Conservation (phyloP, 2,888 invertebrate species). For the Globia sparganii region DNA sequence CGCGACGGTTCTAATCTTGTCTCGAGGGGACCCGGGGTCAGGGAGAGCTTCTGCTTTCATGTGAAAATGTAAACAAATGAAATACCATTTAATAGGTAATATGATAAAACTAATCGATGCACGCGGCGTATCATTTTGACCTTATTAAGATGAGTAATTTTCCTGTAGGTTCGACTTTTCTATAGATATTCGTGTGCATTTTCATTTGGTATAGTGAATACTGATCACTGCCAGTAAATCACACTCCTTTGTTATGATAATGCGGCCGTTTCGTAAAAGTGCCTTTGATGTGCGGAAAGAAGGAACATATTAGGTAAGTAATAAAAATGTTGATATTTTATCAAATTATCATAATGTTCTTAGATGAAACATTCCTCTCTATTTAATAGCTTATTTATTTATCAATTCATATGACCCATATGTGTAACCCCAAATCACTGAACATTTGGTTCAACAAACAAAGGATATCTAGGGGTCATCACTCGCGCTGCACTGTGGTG, state of each 20-base stretch:
- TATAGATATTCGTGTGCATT: slow-evolving; percentile 7
- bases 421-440: slow-evolving; percentile 50
- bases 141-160: slow-evolving; percentile 73
- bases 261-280: slow-evolving; percentile 21
- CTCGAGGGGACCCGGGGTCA: slow-evolving; percentile 60
- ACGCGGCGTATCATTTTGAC: slow-evolving; percentile 73
- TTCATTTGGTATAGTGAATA: neutral
- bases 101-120: slow-evolving; percentile 75
- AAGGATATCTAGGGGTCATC: slow-evolving; percentile 55
- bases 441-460: slow-evolving; percentile 51
- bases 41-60: slow-evolving; percentile 60
- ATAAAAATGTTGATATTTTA: slow-evolving; percentile 11
- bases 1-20: slow-evolving; percentile 56
- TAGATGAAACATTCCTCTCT: slow-evolving; percentile 31
- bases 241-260: slow-evolving; percentile 12
- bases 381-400: slow-evolving; percentile 50
- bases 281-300: slow-evolving; percentile 1
- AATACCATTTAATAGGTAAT: slow-evolving; percentile 61
- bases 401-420: slow-evolving; percentile 62
- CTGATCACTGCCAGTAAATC: neutral
- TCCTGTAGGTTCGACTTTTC: slow-evolving; percentile 54
- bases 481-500: slow-evolving; percentile 2
- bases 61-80: slow-evolving; percentile 68
- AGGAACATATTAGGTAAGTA: neutral
- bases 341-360: slow-evolving; percentile 15